A percentile compares a stretch with the other conserved stretches of the same genome.
These are phyloP conservation scores for Rhynchophorus ferrugineus DNA, from an alignment of 1,140 invertebrate genomes.

Conservation along the genomic window DNA sequence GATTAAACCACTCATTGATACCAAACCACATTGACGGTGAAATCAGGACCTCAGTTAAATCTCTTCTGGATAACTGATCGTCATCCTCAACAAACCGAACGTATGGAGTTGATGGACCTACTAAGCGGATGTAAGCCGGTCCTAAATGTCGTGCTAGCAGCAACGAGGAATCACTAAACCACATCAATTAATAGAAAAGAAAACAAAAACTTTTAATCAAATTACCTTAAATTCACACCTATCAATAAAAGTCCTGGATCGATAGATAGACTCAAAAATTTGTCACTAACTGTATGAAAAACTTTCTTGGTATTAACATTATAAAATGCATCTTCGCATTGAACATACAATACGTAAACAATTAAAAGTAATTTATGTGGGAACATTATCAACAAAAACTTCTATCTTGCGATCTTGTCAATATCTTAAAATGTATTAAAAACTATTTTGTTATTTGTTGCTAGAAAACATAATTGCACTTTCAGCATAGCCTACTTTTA, in stretches of 20 bases:
- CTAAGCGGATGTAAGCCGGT: conserved; percentile 54
- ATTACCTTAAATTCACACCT: conserved; percentile 42
- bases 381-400: no score
- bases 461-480: neutral
- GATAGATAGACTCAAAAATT: conserved; percentile 57
- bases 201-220: no score
- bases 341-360: no score
- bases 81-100: conserved; percentile 43
- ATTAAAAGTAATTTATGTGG: no score
- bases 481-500: neutral
- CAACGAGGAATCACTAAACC: conserved; percentile 43
- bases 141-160: conserved; percentile 51
- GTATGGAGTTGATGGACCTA: conserved; percentile 48
- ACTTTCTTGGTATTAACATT: conserved; percentile 28
- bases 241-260: conserved; percentile 47
- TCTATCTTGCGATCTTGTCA: no score
- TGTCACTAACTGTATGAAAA: conserved; percentile 45
- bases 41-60: conserved; percentile 18
- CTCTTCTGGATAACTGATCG: conserved; percentile 20
- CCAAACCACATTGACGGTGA: conserved; percentile 41
- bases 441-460: no score
- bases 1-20: conserved; percentile 44
- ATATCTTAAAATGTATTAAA: no score
- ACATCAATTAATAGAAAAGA: neutral
- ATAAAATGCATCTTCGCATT: conserved; percentile 23